Conservation (phyloP, 1,140 invertebrate genomes). For the Tenebrio molitor region DNA sequence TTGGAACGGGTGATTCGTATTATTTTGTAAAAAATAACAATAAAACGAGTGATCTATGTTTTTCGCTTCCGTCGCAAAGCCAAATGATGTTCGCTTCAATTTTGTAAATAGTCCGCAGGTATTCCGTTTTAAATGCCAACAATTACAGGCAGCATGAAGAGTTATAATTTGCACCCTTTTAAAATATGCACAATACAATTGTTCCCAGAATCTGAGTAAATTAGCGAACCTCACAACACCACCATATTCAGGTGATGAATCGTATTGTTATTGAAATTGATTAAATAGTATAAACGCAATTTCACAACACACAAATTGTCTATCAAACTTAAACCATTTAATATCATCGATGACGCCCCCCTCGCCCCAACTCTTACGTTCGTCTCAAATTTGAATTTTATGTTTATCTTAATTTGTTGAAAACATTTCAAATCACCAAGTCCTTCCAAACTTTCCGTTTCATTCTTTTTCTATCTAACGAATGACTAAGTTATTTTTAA, state of each 20-base stretch:
- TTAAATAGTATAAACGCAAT: slow-evolving; percentile 23
- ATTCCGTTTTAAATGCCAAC: slow-evolving; percentile 24
- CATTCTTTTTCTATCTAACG: too few relatives aligned
- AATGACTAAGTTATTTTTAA: slow-evolving; percentile 11
- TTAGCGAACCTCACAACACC: slow-evolving; percentile 24
- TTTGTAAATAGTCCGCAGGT: slow-evolving; percentile 39
- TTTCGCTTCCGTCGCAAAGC: slow-evolving; percentile 8
- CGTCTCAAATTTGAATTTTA: slow-evolving; percentile 16
- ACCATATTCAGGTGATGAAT: slow-evolving; percentile 32
- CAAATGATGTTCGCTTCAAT: slow-evolving; percentile 37
- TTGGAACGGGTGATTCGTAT: neutral
- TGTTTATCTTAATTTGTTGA: neutral
- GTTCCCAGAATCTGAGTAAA: slow-evolving; percentile 23
- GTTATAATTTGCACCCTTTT: slow-evolving; percentile 27
- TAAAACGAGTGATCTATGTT: slow-evolving; percentile 5
- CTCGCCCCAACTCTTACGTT: too few relatives aligned
- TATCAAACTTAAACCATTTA: slow-evolving; percentile 35
- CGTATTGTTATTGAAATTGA: slow-evolving; percentile 38
- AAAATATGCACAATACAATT: slow-evolving; percentile 79
- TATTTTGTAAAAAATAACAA: slow-evolving; percentile 16
- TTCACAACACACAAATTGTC: slow-evolving; percentile 11
- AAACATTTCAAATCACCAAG: neutral
- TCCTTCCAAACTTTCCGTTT: too few relatives aligned
- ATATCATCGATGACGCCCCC: too few relatives aligned
- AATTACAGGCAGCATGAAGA: slow-evolving; percentile 25